These are phyloP conservation scores for Ptilorrhoa leucosticta DNA, from an alignment of 2,113 vertebrate genomes.

Conservation along the genomic window DNA sequence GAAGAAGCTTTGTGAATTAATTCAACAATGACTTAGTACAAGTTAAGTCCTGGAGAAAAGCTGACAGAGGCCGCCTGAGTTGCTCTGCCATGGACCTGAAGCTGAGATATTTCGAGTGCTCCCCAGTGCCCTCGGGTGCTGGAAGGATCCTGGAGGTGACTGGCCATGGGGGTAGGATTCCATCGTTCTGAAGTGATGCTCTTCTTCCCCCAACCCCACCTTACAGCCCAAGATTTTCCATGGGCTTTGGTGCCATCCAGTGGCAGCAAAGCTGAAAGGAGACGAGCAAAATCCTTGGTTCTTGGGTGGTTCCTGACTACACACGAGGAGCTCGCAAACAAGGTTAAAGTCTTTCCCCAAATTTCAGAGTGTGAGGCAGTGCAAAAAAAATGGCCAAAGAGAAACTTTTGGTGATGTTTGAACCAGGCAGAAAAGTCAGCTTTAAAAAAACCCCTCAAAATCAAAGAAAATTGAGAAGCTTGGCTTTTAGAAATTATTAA, in stretches of 20 bases:
- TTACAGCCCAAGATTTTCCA: neutral
- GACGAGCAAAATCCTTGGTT: neutral
- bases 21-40: neutral
- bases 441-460: neutral
- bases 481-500: neutral
- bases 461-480: rapidly evolving
- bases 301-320: rapidly evolving
- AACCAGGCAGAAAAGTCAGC: neutral
- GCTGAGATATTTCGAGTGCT: neutral
- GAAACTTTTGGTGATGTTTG: neutral
- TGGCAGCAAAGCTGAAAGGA: neutral
- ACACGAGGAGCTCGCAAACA: rapidly evolving
- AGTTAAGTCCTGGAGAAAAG: neutral
- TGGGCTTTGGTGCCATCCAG: conserved; percentile 62
- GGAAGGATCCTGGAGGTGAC: neutral
- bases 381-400: neutral
- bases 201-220: neutral
- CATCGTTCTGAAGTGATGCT: neutral
- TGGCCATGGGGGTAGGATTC: neutral
- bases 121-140: neutral
- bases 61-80: too few relatives aligned
- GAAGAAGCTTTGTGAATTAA: neutral
- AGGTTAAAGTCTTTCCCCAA: neutral
- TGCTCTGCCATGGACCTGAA: neutral
- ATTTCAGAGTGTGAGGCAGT: neutral